Percentiles rank a stretch among this genome's conserved stretches.
Evolutionary conservation across 1,140 invertebrate species (phyloP).

Genomic region (Drosophila trapezifrons): DNA sequence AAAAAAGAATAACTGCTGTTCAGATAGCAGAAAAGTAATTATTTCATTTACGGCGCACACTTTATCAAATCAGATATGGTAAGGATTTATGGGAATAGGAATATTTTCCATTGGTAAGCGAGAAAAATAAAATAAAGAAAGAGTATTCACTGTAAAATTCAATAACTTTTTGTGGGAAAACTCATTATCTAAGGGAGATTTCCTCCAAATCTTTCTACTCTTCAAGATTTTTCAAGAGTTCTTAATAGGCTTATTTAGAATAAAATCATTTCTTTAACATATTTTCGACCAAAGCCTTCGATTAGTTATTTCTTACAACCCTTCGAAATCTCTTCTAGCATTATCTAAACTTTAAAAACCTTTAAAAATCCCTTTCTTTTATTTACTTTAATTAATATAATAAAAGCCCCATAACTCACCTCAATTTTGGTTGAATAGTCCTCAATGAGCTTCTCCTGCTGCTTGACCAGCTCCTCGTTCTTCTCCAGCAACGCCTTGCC

Average conservation of each 20-base stretch:
- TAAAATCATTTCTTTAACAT: too few species aligned
- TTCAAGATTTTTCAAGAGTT: too few species aligned
- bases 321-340: neutral
- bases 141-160: too few species aligned
- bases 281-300: neutral
- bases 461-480: constrained; percentile 95
- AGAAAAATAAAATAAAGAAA: neutral
- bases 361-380: neutral
- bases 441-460: constrained; percentile 93
- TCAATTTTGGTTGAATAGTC: constrained; percentile 96
- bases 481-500: constrained; percentile 97
- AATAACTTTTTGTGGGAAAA: too few species aligned
- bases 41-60: constrained; percentile 12
- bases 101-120: neutral
- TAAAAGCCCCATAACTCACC: constrained; percentile 86
- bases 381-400: neutral
- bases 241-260: too few species aligned
- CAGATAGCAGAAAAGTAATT: constrained; percentile 12
- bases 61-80: constrained; percentile 14
- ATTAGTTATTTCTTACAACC: neutral
- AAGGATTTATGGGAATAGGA: neutral
- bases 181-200: neutral
- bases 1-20: constrained; percentile 4
- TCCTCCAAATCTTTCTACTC: too few species aligned
- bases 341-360: neutral